Conservation (phyloP, 2,888 invertebrate species). For the Hypena proboscidalis region DNA sequence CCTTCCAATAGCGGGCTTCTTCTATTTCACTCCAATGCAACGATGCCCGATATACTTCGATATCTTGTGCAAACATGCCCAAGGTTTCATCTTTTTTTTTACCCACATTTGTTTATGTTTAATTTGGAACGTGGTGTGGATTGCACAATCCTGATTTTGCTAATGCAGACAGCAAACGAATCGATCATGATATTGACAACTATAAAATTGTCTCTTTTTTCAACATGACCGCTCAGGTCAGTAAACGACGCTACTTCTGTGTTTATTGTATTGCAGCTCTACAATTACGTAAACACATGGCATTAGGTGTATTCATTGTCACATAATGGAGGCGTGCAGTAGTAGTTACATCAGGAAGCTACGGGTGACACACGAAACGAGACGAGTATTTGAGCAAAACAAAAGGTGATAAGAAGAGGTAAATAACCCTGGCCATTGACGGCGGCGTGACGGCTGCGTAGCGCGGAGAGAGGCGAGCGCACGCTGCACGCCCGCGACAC, state of each 20-base stretch:
- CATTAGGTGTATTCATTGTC: constrained; percentile 8
- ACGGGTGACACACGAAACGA: constrained; percentile 57
- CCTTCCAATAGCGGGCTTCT: constrained; percentile 73
- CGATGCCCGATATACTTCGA: constrained; percentile 65
- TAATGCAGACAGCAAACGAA: constrained; percentile 8
- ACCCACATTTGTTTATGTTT: constrained; percentile 23
- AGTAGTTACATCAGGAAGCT: constrained; percentile 56
- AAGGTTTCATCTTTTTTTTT: constrained; percentile 42
- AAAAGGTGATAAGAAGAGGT: constrained; percentile 84
- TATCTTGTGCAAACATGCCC: constrained; percentile 68
- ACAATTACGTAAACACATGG: constrained; percentile 6
- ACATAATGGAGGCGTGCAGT: constrained; percentile 27
- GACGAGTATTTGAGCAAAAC: constrained; percentile 80
- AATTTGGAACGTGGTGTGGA: constrained; percentile 6
- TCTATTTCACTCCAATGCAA: constrained; percentile 73
- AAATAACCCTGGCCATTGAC: constrained; percentile 83
- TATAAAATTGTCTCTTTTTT: background rate
- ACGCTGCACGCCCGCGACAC: constrained; percentile 27
- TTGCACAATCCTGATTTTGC: constrained; percentile 10
- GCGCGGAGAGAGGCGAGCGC: constrained; percentile 44
- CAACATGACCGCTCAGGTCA: background rate
- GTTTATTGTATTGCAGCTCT: constrained; percentile 1
- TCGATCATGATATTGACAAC: background rate
- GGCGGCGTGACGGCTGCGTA: constrained; percentile 65
- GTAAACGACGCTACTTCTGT: background rate